Percentiles rank a stretch among this genome's conserved stretches.
phyloP scores from a whole-genome alignment of 2,113 vertebrate species.

The Cyanoramphus novaezelandiae region DNA sequence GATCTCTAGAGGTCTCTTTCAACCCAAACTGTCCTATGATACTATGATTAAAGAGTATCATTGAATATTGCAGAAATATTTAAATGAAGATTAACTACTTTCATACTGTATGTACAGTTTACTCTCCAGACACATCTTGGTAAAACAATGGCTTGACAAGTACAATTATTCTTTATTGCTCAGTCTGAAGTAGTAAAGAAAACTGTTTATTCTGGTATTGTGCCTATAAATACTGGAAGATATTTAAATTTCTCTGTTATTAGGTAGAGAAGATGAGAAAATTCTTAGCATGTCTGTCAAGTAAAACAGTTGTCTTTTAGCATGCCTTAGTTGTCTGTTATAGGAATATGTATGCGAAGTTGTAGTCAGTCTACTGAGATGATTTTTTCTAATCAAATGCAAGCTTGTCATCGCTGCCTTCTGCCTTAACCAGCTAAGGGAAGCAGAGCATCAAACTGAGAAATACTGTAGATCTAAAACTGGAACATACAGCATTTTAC shows the following conservation, averaged over 20 bases:
- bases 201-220: slow-evolving; percentile 20
- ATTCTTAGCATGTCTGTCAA: slow-evolving; percentile 51
- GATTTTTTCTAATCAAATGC: slow-evolving; percentile 5
- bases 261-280: slow-evolving; percentile 42
- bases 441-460: background rate
- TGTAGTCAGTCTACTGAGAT: slow-evolving; percentile 14
- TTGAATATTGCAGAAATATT: background rate
- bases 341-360: slow-evolving; percentile 36
- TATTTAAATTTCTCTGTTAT: slow-evolving; percentile 49
- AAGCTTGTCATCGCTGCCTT: slow-evolving; percentile 17
- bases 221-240: slow-evolving; percentile 4
- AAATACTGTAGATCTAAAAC: background rate
- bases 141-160: background rate
- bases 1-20: background rate
- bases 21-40: background rate
- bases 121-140: background rate
- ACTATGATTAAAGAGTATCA: background rate
- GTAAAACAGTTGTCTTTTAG: slow-evolving; percentile 40
- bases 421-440: background rate
- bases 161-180: background rate
- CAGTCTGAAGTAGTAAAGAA: background rate
- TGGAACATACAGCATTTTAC: background rate
- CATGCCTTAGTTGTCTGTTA: slow-evolving; percentile 54
- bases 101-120: background rate
- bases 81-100: background rate